phyloP scores from a whole-genome alignment of 2,113 vertebrate genomes.

The Tragelaphus imberbis region DNA sequence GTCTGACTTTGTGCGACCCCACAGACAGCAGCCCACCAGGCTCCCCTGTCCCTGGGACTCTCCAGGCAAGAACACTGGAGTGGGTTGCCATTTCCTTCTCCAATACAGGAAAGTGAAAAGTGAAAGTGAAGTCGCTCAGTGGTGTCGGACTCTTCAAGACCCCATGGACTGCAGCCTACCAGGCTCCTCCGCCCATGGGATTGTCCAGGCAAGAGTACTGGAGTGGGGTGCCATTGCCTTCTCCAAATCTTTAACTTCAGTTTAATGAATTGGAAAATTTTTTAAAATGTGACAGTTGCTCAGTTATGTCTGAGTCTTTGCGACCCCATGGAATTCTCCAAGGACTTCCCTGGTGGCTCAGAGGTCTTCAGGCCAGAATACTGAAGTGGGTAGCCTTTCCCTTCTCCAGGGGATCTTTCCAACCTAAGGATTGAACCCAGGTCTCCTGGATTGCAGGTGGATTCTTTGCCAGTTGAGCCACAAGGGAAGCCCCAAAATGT shows the following conservation, averaged over 20 bases:
- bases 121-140: too few species aligned
- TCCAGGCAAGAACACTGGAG: too few species aligned
- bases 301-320: neutral
- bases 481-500: neutral
- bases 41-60: too few species aligned
- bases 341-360: too few species aligned
- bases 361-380: neutral
- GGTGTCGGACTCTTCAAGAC: accelerated
- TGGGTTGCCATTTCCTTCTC: too few species aligned
- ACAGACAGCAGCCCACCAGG: too few species aligned
- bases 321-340: neutral
- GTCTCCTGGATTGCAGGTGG: neutral
- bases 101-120: too few species aligned
- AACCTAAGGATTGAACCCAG: neutral
- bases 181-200: too few species aligned
- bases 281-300: neutral
- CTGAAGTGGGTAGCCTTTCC: neutral
- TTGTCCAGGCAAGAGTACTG: too few species aligned
- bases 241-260: neutral
- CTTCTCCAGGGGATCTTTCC: neutral
- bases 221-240: neutral
- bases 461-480: neutral
- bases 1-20: too few species aligned
- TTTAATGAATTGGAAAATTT: neutral
- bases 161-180: too few species aligned